phyloP scores from a whole-genome alignment of 92 coral and sea anemone genomes.

The Nematostella vectensis region DNA sequence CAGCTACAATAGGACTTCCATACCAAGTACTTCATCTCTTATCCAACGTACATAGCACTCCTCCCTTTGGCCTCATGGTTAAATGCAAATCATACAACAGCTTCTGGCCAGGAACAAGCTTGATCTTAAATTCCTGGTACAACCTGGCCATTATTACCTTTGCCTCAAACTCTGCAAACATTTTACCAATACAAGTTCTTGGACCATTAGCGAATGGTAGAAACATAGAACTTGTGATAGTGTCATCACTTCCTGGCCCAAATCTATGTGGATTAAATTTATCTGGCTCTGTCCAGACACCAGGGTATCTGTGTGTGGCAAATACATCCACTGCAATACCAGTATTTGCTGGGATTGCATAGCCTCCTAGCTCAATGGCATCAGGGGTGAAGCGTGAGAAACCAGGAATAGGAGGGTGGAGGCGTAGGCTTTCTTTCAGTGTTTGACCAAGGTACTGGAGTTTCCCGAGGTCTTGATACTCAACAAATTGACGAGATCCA shows the following conservation, averaged over 20 bases:
- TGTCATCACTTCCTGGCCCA: conserved; percentile 19
- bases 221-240: conserved; percentile 30
- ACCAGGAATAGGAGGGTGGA: conserved; percentile 43
- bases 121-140: conserved; percentile 45
- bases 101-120: conserved; percentile 27
- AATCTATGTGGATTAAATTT: conserved; percentile 70
- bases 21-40: no score
- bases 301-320: conserved; percentile 27
- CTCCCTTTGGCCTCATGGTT: conserved; percentile 2
- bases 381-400: conserved; percentile 17
- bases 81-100: neutral
- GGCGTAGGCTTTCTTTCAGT: conserved; percentile 60
- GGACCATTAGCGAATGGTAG: conserved; percentile 82
- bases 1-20: no score
- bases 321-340: conserved; percentile 3
- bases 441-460: conserved; percentile 64
- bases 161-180: conserved; percentile 74
- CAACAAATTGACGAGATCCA: conserved; percentile 25
- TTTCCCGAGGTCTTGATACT: conserved; percentile 64
- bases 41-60: neutral
- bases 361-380: conserved; percentile 41
- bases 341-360: conserved; percentile 39
- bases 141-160: conserved; percentile 71
- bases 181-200: conserved; percentile 69
- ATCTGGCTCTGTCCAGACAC: conserved; percentile 53